Evolutionary conservation across 2,888 invertebrate genomes (phyloP).

Genomic region (Drosophila ezoana): DNA sequence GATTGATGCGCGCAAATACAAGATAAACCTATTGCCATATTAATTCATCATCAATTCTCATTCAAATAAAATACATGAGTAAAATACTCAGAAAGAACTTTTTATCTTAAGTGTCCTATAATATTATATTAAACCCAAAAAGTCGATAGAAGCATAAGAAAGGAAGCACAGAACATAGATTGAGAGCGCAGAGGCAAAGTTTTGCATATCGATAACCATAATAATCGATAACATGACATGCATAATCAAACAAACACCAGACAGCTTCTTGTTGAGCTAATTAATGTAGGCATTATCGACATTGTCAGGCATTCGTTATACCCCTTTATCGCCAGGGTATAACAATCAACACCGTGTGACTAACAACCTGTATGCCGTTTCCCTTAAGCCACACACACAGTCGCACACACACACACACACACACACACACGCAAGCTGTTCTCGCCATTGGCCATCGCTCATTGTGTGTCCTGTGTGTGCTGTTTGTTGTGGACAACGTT

Average conservation of each 20-base stretch:
- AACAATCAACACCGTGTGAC: slow-evolving; percentile 66
- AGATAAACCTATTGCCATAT: too few species aligned
- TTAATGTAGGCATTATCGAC: slow-evolving; percentile 19
- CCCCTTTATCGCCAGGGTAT: slow-evolving; percentile 51
- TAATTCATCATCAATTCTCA: too few species aligned
- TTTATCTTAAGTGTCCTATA: too few species aligned
- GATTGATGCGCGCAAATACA: too few species aligned
- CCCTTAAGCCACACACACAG: slow-evolving; percentile 11
- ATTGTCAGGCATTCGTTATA: slow-evolving; percentile 35
- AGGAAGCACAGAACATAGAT: too few species aligned
- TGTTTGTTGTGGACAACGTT: slow-evolving; percentile 77
- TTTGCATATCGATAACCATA: slow-evolving; percentile 1
- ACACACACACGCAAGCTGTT: background rate
- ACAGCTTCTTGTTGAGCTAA: slow-evolving; percentile 14
- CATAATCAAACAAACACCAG: background rate
- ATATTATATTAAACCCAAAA: too few species aligned
- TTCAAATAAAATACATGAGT: too few species aligned
- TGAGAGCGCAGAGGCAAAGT: background rate
- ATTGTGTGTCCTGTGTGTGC: slow-evolving; percentile 29
- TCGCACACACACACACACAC: background rate
- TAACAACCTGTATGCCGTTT: slow-evolving; percentile 48
- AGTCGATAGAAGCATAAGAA: too few species aligned
- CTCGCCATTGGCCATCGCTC: slow-evolving; percentile 29
- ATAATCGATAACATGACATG: background rate
- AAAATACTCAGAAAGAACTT: too few species aligned